Evolutionary conservation across 2,113 vertebrate genomes (phyloP), one percentile per base, ranked within the genome.

Genomic region (Phocoena sinus): DNA sequence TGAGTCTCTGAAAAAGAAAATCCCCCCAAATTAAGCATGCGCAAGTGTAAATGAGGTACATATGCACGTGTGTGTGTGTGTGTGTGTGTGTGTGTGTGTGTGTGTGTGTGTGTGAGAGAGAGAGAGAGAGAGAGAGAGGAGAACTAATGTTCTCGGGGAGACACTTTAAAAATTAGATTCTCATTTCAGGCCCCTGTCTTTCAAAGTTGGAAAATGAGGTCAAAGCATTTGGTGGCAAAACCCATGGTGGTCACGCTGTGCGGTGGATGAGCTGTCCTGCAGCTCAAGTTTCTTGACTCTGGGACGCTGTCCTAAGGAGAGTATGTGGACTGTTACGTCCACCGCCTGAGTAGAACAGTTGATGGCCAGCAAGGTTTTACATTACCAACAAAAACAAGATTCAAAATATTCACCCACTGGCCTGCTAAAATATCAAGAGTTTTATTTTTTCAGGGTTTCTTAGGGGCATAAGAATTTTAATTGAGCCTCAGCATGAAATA

Each of bases 211-310:
- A 38, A 38, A 12, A 25, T 50, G 38, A 62, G 14, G 70, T 15
- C 11, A 4, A 23, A 33, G 41, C 6, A 33, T 3, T 33, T 11
- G 44, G 63, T 10, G 0, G 1, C 8, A 67, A 5, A 71, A 1
- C 0, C 26, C 10, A 1, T 0, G 0, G 47, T 5, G 1, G 1
- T 7, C 18, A n/a, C 11, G 17, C 13, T 50, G 0, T 31, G 15
- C 38, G 18, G 50, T 26, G 38, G 8, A 25, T 62, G 15, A 23
- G 5, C 33, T 41, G 21, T 26, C 28, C 67, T 47, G 17, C 60
- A 33, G 10, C n/a, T 77, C 33, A 11, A 2, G 1, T 8, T 11
- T 84, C 15, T 12, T 0, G 1, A 23, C 44, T 82, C 28, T 36
- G 31, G 33, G 1, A 11, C 2, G 5, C 2, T 36, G 25, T 13